phyloP scores from a whole-genome alignment of 1,140 invertebrate species.

The Dreissena rostriformis region DNA sequence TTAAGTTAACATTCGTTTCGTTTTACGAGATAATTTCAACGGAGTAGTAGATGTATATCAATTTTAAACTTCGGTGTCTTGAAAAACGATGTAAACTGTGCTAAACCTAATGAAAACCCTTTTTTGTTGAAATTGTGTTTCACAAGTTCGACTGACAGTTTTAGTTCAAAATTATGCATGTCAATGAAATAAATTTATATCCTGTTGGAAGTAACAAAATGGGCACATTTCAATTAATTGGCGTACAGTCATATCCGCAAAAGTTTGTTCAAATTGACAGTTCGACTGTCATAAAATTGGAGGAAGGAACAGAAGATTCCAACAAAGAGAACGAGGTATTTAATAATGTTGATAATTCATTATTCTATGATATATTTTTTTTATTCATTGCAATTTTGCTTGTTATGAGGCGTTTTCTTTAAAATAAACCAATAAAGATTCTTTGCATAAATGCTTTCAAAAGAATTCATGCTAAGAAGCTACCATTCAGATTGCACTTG shows the following conservation, averaged over 20 bases:
- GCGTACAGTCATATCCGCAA: slow-evolving; percentile 19
- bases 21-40: no score
- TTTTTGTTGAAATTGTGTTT: slow-evolving; percentile 16
- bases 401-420: neutral
- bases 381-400: slow-evolving; percentile 1
- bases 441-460: no score
- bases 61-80: no score
- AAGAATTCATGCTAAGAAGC: no score
- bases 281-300: slow-evolving; percentile 14
- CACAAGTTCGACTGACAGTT: slow-evolving; percentile 19
- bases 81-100: no score
- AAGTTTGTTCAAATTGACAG: slow-evolving; percentile 31
- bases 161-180: slow-evolving; percentile 36
- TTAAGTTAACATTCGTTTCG: no score
- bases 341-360: slow-evolving; percentile 7
- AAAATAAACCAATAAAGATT: no score
- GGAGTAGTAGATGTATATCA: no score
- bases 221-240: slow-evolving; percentile 34
- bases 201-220: slow-evolving; percentile 10
- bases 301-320: slow-evolving; percentile 3
- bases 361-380: neutral
- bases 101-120: no score
- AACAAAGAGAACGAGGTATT: slow-evolving; percentile 52
- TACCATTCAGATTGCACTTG: no score
- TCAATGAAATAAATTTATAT: slow-evolving; percentile 39